phyloP scores from a whole-genome alignment of 2,888 invertebrate genomes.

The Cabera pusaria region DNA sequence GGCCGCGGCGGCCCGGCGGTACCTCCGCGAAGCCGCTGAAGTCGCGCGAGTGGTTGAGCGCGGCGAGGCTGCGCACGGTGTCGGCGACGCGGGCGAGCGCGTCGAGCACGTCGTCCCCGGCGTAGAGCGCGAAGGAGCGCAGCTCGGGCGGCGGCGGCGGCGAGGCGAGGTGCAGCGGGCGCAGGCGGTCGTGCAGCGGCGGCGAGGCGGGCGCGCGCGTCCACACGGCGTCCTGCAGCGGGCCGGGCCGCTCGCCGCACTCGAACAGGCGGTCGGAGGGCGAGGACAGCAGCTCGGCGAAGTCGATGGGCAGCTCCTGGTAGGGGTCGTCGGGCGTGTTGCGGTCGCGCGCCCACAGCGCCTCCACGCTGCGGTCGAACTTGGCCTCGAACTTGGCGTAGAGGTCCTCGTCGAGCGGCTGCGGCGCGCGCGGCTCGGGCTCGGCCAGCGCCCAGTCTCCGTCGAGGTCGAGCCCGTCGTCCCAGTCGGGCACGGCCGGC shows the following conservation, averaged over 20 bases:
- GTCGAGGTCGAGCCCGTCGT: conserved; percentile 58
- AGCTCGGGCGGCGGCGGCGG: conserved; percentile 46
- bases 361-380: conserved; percentile 87
- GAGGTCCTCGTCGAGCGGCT: conserved; percentile 75
- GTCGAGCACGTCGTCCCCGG: conserved; percentile 65
- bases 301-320: conserved; percentile 85
- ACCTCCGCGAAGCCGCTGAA: conserved; percentile 85
- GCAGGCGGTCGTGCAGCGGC: conserved; percentile 54
- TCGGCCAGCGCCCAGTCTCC: conserved; percentile 63
- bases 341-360: conserved; percentile 85
- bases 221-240: conserved; percentile 39
- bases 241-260: conserved; percentile 62
- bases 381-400: conserved; percentile 86
- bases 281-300: conserved; percentile 83
- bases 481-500: conserved; percentile 66
- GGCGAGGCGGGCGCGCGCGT: conserved; percentile 41
- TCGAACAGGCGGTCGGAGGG: conserved; percentile 77
- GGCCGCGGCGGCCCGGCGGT: conserved; percentile 74
- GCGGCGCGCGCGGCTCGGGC: conserved; percentile 52
- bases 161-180: conserved; percentile 52
- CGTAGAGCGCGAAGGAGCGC: conserved; percentile 61
- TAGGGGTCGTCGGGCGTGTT: conserved; percentile 80
- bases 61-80: conserved; percentile 78
- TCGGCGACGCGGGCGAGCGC: conserved; percentile 62
- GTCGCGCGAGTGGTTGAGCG: conserved; percentile 85